Base-by-base conservation (phyloP, 2,888 invertebrate species). In the Phyllotreta cruciferae region DNA sequence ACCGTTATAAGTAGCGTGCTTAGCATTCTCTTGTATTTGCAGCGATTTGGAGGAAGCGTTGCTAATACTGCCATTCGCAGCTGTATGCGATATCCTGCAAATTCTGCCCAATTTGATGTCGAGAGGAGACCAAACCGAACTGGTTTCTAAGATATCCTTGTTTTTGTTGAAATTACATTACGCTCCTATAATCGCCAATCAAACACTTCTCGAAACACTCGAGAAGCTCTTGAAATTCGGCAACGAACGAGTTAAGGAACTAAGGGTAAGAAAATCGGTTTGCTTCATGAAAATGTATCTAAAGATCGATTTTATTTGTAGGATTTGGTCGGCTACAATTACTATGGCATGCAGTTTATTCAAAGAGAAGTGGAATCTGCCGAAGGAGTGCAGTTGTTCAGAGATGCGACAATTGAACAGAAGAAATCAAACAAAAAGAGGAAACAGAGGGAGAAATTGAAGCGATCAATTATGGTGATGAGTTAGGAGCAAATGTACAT, bases 11-110 rank as follows among this genome's bases (percentile, higher is more conserved):
- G 10, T 44, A n/a, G 10, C 7, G 7, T 7, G 53, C 7, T 24
- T 24, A 24, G n/a, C 58, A 58, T 50, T 63, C 13, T 6, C 10
- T 56, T 10, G 9, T 44, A 69, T 64, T 82, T 84, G 4, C 81
- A 94, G 97, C 77, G 96, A 98, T 77, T 81, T 98, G 65, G 96
- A 98, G 80, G 95, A 96, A 81, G 87, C 95, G 0, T 83, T 98
- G 0, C 82, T 97, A 0, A 83, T 96, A 8, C 81, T 98, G 45
- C 95, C 97, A 1, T 93, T 96, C 77, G 85, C 89, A 54, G 86
- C 89, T 56, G 93, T 94, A 1, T 88, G 90, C 74, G 90, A 92
- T 55, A 83, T 98, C 52, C 83, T 98, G 0, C 84, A 87, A 62
- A 83, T 88, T 74, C 80, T 97, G 65, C 89, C 91, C 0, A 77